A percentile compares a stretch with the other conserved stretches of the same genome.
Conservation (phyloP, 2,888 invertebrate species). For the Augiades crinisus region DNA sequence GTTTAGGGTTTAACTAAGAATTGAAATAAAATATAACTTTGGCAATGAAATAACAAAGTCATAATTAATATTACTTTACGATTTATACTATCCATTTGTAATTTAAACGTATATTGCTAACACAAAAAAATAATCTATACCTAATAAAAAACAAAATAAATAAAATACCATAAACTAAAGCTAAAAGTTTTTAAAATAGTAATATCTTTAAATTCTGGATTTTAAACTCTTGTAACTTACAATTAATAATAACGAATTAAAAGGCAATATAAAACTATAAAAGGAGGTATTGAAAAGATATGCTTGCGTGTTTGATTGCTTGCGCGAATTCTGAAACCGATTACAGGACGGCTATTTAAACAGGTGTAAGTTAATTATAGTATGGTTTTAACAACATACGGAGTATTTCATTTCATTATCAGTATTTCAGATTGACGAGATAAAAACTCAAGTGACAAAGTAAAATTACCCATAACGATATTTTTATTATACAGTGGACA, state of each 20-base stretch:
- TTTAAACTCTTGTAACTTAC: constrained; percentile 68
- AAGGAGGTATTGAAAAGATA: constrained; percentile 48
- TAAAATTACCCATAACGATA: neutral
- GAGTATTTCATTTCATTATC: neutral
- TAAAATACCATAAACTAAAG: constrained; percentile 52
- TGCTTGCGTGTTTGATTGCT: constrained; percentile 26
- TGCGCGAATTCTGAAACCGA: no score
- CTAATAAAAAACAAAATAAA: constrained; percentile 51
- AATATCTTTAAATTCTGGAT: constrained; percentile 75
- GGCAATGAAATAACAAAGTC: constrained; percentile 41
- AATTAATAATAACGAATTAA: constrained; percentile 69
- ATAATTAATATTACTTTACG: constrained; percentile 21
- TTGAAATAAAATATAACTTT: constrained; percentile 44
- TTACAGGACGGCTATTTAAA: no score
- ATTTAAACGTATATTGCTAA: constrained; percentile 22
- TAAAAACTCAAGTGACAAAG: neutral
- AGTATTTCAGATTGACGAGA: no score
- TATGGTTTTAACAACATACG: no score
- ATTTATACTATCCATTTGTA: constrained; percentile 8
- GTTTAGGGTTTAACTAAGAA: constrained; percentile 2
- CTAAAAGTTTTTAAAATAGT: constrained; percentile 61
- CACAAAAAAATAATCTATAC: constrained; percentile 36
- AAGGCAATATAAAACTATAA: constrained; percentile 50
- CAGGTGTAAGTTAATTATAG: no score
- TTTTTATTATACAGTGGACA: no score